Base-by-base conservation (phyloP, 2,797 vertebrate species). In the Syngnathus rostellatus region DNA sequence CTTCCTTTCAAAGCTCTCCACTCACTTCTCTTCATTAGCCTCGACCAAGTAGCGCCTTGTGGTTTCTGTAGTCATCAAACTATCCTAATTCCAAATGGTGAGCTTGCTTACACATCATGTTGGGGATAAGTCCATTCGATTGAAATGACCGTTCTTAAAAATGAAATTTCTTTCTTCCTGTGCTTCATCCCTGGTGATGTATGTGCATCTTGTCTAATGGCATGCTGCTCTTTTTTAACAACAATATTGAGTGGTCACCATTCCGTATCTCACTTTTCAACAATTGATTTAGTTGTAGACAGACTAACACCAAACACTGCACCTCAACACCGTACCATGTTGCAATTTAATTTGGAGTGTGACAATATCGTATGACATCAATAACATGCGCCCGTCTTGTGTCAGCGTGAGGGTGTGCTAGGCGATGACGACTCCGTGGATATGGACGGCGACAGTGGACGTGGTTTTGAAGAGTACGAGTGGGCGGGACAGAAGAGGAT, bases 401-500 rank as follows among this genome's bases (percentile, higher is more conserved):
- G 25, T 77, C 92, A 99, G 97, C 95, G 96, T 68, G 97, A 99
- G 89, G 95, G 96, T 8, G 92, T 92, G 0, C 92, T 94, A 68
- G 91, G 91, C 70, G 97, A 99, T 51, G 97, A 99, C 0, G 97
- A 99, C 78, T 93, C 95, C 1, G 94, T 91, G 71, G 97, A 99
- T 82, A 93, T 96, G 72, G 97, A 99, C 66, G 94, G 94, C 3
- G 97, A 99, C 80, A 96, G 94, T 0, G 94, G 93, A 69, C 95
- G 93, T 75, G 94, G 96, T 85, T 99, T 99, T 69, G 97, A 99
- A 73, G 97, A 99, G 75, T 99, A 99, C 21, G 97, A 99, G 77
- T 99, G 97, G 97, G 98, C 97, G 0, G 97, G 97, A 7, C 97
- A 99, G 92, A 99, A 99, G 88, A 92, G 97, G 91, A 95, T 99